Percentiles rank a stretch among this genome's conserved stretches.
Evolutionary conservation across 2,113 vertebrate genomes (phyloP).

Genomic region (Astatotilapia flaviijosephi): DNA sequence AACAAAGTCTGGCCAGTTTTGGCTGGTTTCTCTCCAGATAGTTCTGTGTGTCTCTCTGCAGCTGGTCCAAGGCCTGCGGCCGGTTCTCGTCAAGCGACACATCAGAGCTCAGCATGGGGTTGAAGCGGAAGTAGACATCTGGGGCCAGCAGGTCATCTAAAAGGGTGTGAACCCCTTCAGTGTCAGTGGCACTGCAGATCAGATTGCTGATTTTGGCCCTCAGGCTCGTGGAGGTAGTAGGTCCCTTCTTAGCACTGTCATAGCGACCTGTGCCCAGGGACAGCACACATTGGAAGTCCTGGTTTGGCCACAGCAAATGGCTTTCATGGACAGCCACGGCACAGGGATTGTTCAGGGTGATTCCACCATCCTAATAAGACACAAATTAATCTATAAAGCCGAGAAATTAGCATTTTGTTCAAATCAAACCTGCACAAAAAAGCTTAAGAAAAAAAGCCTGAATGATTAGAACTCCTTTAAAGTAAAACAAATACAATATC

Average conservation of each 20-base stretch:
- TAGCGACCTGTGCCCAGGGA: conserved; percentile 73
- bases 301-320: conserved; percentile 69
- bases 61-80: conserved; percentile 45
- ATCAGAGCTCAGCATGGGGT: conserved; percentile 67
- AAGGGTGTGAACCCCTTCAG: conserved; percentile 74
- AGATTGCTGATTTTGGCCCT: conserved; percentile 72
- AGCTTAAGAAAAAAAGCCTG: background rate
- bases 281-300: conserved; percentile 72
- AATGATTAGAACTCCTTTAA: background rate
- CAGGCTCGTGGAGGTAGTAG: conserved; percentile 68
- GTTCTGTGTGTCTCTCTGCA: conserved; percentile 60
- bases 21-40: conserved; percentile 68
- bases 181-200: conserved; percentile 74
- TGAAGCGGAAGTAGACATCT: conserved; percentile 74
- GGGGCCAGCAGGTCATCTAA: conserved; percentile 68
- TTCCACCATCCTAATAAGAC: conserved; percentile 64
- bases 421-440: background rate
- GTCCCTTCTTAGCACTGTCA: conserved; percentile 57
- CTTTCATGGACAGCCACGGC: conserved; percentile 72
- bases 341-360: conserved; percentile 73
- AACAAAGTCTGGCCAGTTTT: conserved; percentile 63
- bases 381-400: background rate
- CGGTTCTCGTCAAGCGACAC: conserved; percentile 74
- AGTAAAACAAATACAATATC: background rate
- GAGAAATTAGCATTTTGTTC: background rate